A percentile compares a stretch with the other conserved stretches of the same genome.
Conservation (phyloP, 2,113 vertebrate genomes). For the Corydoras maculifer region DNA sequence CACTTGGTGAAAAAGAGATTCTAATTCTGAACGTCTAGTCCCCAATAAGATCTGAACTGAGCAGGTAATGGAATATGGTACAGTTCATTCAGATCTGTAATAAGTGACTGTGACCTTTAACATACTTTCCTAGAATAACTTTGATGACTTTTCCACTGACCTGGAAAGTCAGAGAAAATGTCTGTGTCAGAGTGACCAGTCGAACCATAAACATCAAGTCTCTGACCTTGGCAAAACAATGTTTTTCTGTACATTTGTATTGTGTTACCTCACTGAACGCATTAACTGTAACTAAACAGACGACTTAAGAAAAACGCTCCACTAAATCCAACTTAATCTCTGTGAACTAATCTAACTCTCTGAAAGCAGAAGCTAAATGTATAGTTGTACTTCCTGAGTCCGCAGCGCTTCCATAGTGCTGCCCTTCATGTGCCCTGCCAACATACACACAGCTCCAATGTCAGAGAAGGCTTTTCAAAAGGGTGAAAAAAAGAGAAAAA, state of each 20-base stretch:
- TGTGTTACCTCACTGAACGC: too few relatives aligned
- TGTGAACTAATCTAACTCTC: too few relatives aligned
- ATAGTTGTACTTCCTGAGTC: too few relatives aligned
- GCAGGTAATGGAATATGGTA: neutral
- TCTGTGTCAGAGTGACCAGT: neutral
- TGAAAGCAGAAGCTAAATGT: too few relatives aligned
- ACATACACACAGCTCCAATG: slow-evolving; percentile 3
- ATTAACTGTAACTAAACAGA: too few relatives aligned
- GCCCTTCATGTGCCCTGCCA: slow-evolving; percentile 16
- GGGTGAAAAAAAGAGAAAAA: neutral
- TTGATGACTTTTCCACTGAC: neutral
- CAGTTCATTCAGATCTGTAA: neutral
- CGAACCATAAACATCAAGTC: neutral
- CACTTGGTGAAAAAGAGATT: too few relatives aligned
- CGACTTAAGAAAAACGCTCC: too few relatives aligned
- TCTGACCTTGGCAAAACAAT: neutral
- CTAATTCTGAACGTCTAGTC: too few relatives aligned
- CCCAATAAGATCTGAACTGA: too few relatives aligned
- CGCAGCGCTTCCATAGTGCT: neutral
- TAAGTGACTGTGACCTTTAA: neutral
- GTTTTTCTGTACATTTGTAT: too few relatives aligned
- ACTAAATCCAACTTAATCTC: too few relatives aligned
- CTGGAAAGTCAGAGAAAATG: neutral
- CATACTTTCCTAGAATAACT: neutral
- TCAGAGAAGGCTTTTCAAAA: neutral